Conservation (phyloP, 2,888 invertebrate genomes). For the Heliconius charithonia region DNA sequence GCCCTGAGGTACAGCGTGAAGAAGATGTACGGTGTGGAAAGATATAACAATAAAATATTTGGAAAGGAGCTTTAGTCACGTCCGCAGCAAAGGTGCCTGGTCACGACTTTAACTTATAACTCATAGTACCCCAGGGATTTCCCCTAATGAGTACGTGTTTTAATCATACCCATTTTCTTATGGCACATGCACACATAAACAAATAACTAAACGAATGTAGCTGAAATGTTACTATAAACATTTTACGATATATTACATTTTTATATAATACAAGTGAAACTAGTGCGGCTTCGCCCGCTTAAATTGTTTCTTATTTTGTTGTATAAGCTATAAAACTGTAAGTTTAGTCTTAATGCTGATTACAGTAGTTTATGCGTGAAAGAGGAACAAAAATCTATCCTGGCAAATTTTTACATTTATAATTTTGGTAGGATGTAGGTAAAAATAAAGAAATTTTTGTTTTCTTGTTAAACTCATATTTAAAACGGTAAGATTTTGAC, state of each 20-base stretch:
- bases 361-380: too few relatives aligned
- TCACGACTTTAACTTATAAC: constrained; percentile 45
- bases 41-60: constrained; percentile 35
- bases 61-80: constrained; percentile 38
- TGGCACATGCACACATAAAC: neutral
- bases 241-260: neutral
- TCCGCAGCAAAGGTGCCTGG: constrained; percentile 35
- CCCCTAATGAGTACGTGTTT: constrained; percentile 41
- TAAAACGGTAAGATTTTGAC: too few relatives aligned
- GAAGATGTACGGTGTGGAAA: constrained; percentile 12
- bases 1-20: neutral
- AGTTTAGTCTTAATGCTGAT: too few relatives aligned
- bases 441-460: too few relatives aligned
- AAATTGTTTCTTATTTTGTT: too few relatives aligned
- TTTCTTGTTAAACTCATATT: too few relatives aligned
- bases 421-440: too few relatives aligned
- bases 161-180: constrained; percentile 44
- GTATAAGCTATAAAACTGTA: too few relatives aligned
- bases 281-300: too few relatives aligned
- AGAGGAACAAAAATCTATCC: too few relatives aligned
- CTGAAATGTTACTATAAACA: neutral
- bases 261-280: neutral
- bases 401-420: too few relatives aligned
- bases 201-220: neutral
- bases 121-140: constrained; percentile 34